Conservation (phyloP, 2,113 vertebrate genomes). For the Cephalopholis sonnerati region DNA sequence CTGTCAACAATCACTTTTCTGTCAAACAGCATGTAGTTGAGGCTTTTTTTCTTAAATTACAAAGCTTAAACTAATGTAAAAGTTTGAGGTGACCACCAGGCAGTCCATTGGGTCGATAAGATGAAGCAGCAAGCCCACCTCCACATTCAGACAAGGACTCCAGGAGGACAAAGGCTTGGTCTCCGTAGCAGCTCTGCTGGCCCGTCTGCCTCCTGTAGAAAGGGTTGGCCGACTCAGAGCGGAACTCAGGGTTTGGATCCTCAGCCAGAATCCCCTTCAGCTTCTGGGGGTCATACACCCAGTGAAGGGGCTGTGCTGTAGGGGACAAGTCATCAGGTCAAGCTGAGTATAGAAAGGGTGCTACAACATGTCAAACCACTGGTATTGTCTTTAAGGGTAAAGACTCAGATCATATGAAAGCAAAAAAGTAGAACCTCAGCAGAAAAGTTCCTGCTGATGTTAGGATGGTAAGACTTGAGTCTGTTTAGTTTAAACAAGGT, state of each 20-base stretch:
- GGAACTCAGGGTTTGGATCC: conserved; percentile 79
- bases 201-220: conserved; percentile 83
- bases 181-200: conserved; percentile 84
- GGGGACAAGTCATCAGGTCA: not conserved
- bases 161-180: conserved; percentile 83
- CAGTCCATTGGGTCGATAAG: not conserved
- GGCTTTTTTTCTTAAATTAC: not conserved
- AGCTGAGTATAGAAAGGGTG: not conserved
- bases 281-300: conserved; percentile 84
- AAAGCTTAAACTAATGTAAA: not conserved
- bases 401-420: not conserved
- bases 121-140: conserved; percentile 60
- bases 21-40: not conserved
- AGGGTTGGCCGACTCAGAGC: conserved; percentile 77
- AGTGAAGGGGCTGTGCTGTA: conserved; percentile 83
- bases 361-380: not conserved
- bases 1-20: not conserved
- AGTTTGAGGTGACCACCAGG: too few relatives aligned
- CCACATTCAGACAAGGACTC: conserved; percentile 82
- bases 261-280: conserved; percentile 73
- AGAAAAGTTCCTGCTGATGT: not conserved
- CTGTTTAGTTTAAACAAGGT: too few relatives aligned
- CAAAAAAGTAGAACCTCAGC: not conserved
- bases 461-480: not conserved
- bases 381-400: not conserved